Evolutionary conservation across 2,113 vertebrate genomes (phyloP).

Genomic region (Rhagologus leucostigma): DNA sequence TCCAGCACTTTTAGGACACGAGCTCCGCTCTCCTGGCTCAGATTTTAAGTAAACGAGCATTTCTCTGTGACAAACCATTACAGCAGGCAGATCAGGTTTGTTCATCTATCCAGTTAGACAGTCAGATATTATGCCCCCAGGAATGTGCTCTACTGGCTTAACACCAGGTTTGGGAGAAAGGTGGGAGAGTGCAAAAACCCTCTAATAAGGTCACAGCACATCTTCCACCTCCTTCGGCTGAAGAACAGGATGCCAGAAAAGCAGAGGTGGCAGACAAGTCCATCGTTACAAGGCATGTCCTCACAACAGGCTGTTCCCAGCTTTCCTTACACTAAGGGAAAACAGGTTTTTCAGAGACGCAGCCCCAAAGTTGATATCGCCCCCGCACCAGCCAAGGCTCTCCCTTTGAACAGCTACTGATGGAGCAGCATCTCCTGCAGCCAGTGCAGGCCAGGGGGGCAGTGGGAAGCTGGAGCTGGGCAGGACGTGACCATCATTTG

Average conservation of each 20-base stretch:
- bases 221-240: not conserved
- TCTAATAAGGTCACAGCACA: not conserved
- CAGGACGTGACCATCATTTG: not conserved
- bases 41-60: not conserved
- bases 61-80: not conserved
- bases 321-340: not conserved
- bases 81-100: not conserved
- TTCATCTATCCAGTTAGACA: not conserved
- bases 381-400: not conserved
- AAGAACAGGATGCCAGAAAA: not conserved
- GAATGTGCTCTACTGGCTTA: not conserved
- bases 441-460: not conserved
- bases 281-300: not conserved
- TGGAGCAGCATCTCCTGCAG: not conserved
- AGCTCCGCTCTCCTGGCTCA: not conserved
- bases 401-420: fast-evolving
- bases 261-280: not conserved
- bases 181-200: not conserved
- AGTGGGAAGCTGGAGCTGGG: not conserved
- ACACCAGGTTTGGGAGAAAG: not conserved
- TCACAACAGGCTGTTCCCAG: not conserved
- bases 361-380: fast-evolving
- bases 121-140: not conserved
- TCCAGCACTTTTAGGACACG: not conserved
- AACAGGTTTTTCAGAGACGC: not conserved